Evolutionary conservation across 2,888 invertebrate genomes (phyloP).

Genomic region (Mythimna albipuncta): DNA sequence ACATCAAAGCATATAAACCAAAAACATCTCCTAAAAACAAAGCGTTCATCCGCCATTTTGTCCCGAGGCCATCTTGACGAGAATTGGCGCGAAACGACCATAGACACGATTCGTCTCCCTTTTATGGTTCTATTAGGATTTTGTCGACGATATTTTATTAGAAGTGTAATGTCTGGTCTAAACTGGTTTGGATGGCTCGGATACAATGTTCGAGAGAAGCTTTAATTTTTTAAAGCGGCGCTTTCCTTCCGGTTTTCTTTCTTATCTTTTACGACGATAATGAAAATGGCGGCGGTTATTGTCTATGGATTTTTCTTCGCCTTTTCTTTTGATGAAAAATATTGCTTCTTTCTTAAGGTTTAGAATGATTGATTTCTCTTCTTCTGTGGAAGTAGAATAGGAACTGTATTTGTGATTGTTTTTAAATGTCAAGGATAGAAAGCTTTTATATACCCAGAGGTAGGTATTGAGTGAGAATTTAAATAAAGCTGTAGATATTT

Average conservation of each 20-base stretch:
- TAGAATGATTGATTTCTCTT: conserved; percentile 19
- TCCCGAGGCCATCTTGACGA: conserved; percentile 72
- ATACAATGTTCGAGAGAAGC: conserved; percentile 43
- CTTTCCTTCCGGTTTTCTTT: conserved; percentile 42
- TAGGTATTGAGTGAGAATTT: background rate
- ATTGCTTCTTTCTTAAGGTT: background rate
- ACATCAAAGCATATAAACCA: background rate
- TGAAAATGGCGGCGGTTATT: conserved; percentile 48
- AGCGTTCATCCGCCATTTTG: conserved; percentile 68
- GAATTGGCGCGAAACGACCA: conserved; percentile 67
- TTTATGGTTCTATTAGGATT: conserved; percentile 67
- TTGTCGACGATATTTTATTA: conserved; percentile 62
- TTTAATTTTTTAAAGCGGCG: conserved; percentile 45
- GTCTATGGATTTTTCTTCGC: conserved; percentile 27
- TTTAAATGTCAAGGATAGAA: background rate
- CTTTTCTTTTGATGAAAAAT: conserved; percentile 26
- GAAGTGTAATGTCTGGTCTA: conserved; percentile 48
- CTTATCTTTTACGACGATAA: conserved; percentile 55
- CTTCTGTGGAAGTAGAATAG: background rate
- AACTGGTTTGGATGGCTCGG: conserved; percentile 34
- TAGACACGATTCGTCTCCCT: conserved; percentile 58
- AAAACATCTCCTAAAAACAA: conserved; percentile 40
- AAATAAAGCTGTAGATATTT: background rate
- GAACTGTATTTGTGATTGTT: conserved; percentile 7
- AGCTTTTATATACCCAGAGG: background rate